Percentiles rank a stretch among this genome's conserved stretches.
phyloP scores from a whole-genome alignment of 2,797 vertebrate species.

The Pipistrellus kuhlii region DNA sequence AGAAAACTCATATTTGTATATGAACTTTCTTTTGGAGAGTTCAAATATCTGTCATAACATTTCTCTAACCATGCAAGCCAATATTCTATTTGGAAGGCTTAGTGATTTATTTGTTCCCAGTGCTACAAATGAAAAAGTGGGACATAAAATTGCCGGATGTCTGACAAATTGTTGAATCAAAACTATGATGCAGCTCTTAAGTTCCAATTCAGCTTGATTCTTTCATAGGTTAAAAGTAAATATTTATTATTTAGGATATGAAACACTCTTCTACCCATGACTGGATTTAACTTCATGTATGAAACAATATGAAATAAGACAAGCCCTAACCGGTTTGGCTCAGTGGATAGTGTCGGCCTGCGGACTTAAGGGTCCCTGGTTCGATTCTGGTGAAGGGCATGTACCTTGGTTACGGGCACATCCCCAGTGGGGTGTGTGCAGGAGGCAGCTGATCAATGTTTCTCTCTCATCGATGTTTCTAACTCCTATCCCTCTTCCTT shows the following conservation, averaged over 20 bases:
- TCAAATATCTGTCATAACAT: constrained; percentile 23
- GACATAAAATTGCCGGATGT: background rate
- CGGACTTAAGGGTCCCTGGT: too few relatives aligned
- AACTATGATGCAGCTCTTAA: constrained; percentile 12
- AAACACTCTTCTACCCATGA: background rate
- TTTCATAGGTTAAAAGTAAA: constrained; percentile 1
- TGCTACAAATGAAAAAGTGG: constrained; percentile 39
- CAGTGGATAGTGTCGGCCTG: too few relatives aligned
- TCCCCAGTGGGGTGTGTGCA: too few relatives aligned
- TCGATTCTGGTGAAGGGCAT: too few relatives aligned
- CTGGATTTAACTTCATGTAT: background rate
- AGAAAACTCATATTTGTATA: constrained; percentile 46
- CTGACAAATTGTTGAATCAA: constrained; percentile 2
- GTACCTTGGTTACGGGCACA: too few relatives aligned
- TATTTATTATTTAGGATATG: background rate
- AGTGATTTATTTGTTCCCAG: constrained; percentile 58
- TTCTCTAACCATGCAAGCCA: background rate
- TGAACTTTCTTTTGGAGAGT: constrained; percentile 56
- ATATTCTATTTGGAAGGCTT: background rate
- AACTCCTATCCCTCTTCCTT: too few relatives aligned
- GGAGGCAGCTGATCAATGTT: too few relatives aligned
- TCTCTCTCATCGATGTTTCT: too few relatives aligned
- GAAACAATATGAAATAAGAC: background rate
- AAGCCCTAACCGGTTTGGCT: background rate
- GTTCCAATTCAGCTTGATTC: constrained; percentile 14